Base-by-base conservation (phyloP, 2,113 vertebrate species). In the Thinocorus orbignyianus region DNA sequence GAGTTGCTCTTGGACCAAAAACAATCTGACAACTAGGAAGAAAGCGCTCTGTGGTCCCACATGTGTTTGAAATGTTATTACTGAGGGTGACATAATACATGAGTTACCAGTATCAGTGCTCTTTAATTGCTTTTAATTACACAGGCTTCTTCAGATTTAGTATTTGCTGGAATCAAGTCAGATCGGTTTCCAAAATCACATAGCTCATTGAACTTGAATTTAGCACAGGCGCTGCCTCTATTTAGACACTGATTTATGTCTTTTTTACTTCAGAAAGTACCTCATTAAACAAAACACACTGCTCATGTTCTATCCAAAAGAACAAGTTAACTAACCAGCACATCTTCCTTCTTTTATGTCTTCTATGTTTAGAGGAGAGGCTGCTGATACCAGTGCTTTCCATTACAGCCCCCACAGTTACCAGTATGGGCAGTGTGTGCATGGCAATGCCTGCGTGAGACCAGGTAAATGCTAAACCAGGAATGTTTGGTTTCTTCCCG, bases 211-310 rank as follows among this genome's bases (percentile, higher is more conserved):
- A 84, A 79, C 41, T 42, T 90, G 90, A 93, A 69, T 93, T 94
- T n/a, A 90, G 83, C 88, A 64, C 58, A 55, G 51, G 64, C 0
- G 12, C 33, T 42, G 86, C 93, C 42, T 72, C 77, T 93, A 51
- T 66, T 97, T 81, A 90, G 49, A 71, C 39, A 33, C 20, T 90
- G 58, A 94, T 96, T 97, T 95, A 92, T 81, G 58, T 74, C 68
- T 86, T 78, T 95, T 94, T 93, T 93, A 62, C 91, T 95, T 91
- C 93, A 88, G 91, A 65, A 97, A 93, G 35, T 84, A 93, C 74
- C 77, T 94, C 88, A 73, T 96, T 96, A 93, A 92, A 93, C 81
- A 66, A 68, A 92, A 88, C 2, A 9, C 41, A 88, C 33, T 35
- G 80, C 88, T 93, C 61, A 12, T 76, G 83, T 81, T 87, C 81